Evolutionary conservation across 2,113 vertebrate species (phyloP).

Genomic region (Reinhardtius hippoglossoides): DNA sequence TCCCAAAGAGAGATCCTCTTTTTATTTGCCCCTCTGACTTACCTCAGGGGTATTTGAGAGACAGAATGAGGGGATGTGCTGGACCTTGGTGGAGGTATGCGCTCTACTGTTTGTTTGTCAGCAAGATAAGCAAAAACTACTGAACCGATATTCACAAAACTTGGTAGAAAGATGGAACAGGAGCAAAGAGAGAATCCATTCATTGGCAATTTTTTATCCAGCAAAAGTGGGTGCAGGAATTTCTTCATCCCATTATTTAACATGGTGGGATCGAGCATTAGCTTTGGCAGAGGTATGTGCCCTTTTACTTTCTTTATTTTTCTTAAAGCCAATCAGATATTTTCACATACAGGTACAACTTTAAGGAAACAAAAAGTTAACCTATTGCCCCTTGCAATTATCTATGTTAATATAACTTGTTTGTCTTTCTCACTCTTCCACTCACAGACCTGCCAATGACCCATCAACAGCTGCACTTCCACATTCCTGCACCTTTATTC

Average conservation of each 20-base stretch:
- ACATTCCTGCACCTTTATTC: constrained; percentile 56
- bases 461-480: constrained; percentile 30
- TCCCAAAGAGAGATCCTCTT: constrained; percentile 52
- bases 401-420: neutral
- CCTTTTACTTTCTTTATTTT: neutral
- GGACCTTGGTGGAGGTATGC: no score
- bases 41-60: neutral
- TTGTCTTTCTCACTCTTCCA: neutral
- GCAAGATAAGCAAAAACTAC: no score
- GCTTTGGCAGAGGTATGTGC: no score
- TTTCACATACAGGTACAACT: constrained; percentile 17
- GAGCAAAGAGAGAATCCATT: no score
- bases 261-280: no score
- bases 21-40: constrained; percentile 33
- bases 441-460: constrained; percentile 42
- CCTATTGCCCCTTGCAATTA: constrained; percentile 20
- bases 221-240: no score
- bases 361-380: constrained; percentile 8
- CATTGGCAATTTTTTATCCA: no score
- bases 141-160: no score
- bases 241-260: no score
- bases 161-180: no score
- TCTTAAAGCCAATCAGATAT: neutral
- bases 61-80: constrained; percentile 22
- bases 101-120: no score